These are phyloP conservation scores for Apodemus sylvaticus DNA, from an alignment of 2,113 vertebrate genomes.

Conservation along the genomic window DNA sequence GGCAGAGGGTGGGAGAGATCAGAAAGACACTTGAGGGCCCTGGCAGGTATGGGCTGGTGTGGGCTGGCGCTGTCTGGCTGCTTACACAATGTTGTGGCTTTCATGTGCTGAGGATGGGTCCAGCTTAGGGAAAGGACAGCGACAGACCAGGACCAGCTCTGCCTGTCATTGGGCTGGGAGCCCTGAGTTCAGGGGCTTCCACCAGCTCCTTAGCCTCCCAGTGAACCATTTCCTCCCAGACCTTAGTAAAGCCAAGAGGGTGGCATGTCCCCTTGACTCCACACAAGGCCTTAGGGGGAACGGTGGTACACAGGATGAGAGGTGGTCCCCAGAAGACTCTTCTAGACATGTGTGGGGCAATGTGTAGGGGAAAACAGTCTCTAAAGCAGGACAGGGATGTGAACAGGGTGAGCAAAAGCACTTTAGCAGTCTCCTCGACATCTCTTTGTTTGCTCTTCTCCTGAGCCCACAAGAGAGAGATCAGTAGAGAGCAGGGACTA, in stretches of 20 bases:
- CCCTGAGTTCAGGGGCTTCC: neutral
- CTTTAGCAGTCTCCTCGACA: neutral
- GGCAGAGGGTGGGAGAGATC: slow-evolving; percentile 20
- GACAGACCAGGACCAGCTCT: neutral
- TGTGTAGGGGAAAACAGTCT: neutral
- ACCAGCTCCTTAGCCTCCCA: neutral
- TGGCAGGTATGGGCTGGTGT: neutral
- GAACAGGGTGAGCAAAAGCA: neutral
- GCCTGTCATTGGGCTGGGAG: neutral
- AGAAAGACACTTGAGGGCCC: slow-evolving; percentile 43
- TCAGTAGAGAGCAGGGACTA: neutral
- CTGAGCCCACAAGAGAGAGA: neutral
- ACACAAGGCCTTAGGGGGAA: neutral
- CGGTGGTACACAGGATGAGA: neutral
- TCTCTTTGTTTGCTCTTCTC: neutral
- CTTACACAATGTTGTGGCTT: neutral
- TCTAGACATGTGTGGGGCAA: neutral
- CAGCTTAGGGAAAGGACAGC: neutral
- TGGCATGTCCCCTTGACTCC: neutral
- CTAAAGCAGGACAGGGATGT: neutral
- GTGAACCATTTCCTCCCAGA: neutral
- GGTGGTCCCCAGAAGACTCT: neutral
- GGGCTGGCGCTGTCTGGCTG: neutral
- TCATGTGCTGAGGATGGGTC: neutral
- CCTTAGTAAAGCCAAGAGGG: neutral